A percentile compares a stretch with the other conserved stretches of the same genome.
Conservation (phyloP, 2,888 invertebrate species). For the Xestia xanthographa region DNA sequence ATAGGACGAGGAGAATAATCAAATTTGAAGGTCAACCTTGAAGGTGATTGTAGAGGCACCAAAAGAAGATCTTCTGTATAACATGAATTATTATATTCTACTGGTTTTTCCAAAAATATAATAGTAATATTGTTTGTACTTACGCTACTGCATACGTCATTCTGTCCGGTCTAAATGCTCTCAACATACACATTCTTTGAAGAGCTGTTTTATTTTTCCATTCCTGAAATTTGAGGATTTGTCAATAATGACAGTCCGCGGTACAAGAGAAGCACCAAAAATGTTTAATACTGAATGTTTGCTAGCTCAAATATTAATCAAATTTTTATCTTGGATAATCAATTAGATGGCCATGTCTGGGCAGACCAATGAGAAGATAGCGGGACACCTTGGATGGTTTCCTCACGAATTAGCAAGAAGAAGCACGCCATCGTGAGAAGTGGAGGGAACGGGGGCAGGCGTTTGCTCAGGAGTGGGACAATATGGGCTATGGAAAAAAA, state of each 20-base stretch:
- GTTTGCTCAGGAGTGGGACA: too few species aligned
- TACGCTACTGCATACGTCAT: conserved; percentile 99
- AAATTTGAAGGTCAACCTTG: not conserved
- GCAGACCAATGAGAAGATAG: too few species aligned
- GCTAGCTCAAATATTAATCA: not conserved
- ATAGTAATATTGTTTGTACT: conserved; percentile 75
- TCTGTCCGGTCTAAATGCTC: conserved; percentile 97
- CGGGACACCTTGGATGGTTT: too few species aligned
- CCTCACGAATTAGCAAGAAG: too few species aligned
- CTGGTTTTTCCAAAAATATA: not conserved
- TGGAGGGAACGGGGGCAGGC: too few species aligned
- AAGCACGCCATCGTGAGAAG: too few species aligned
- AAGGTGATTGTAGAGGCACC: not conserved
- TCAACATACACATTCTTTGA: conserved; percentile 98
- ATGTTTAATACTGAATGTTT: not conserved
- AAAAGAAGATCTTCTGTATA: not conserved
- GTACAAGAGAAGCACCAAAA: not conserved
- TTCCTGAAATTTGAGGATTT: conserved; percentile 89
- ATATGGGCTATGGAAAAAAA: not conserved
- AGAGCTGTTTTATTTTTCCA: conserved; percentile 99
- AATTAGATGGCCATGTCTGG: not conserved
- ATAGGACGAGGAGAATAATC: not conserved
- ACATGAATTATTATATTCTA: not conserved
- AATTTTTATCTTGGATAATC: not conserved
- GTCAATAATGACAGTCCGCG: not conserved